phyloP scores from a whole-genome alignment of 2,888 invertebrate genomes.

The Helobdella robusta region DNA sequence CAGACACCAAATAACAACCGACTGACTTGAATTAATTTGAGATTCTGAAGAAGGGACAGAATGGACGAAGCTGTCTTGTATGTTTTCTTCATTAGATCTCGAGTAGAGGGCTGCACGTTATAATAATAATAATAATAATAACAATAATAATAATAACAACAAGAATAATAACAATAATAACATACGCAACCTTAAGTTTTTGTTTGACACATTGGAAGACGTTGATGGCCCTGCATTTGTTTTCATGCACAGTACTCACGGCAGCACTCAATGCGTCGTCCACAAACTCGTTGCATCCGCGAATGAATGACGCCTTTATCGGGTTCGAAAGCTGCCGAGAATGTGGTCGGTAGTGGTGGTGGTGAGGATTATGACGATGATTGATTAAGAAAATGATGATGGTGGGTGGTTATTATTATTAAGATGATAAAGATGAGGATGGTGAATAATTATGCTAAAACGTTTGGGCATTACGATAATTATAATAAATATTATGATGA shows the following conservation, averaged over 20 bases:
- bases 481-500: too few relatives aligned
- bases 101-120: not conserved
- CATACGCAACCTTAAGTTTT: not conserved
- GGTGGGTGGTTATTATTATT: too few relatives aligned
- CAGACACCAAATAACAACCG: too few relatives aligned
- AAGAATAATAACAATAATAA: not conserved
- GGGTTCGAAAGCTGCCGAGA: not conserved
- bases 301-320: slow-evolving; percentile 6
- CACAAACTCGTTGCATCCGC: slow-evolving; percentile 15
- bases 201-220: not conserved
- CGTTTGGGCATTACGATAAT: too few relatives aligned
- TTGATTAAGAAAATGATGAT: too few relatives aligned
- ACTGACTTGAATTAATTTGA: slow-evolving; percentile 9
- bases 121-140: not conserved
- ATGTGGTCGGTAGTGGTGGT: slow-evolving; percentile 9
- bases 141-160: not conserved
- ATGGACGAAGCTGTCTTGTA: slow-evolving; percentile 13
- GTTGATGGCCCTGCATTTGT: not conserved
- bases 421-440: too few relatives aligned
- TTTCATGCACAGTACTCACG: not conserved
- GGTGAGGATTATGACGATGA: slow-evolving; percentile 3
- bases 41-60: slow-evolving; percentile 8
- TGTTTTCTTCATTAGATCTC: slow-evolving; percentile 8
- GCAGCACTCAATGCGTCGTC: slow-evolving; percentile 10
- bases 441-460: too few relatives aligned